phyloP scores from a whole-genome alignment of 1,140 invertebrate genomes.

The Brachionus manjavacas region DNA sequence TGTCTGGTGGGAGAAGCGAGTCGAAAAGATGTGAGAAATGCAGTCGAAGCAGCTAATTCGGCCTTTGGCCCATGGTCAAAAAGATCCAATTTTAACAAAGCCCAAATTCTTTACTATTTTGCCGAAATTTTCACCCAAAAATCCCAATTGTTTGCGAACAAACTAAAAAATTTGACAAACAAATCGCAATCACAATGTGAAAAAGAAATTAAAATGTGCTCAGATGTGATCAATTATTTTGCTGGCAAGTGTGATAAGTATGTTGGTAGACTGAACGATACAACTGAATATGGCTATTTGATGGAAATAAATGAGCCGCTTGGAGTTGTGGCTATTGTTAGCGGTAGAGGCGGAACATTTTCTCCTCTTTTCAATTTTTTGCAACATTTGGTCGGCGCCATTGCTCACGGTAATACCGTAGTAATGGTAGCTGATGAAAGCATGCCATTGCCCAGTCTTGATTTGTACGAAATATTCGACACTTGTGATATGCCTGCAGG shows the following conservation, averaged over 20 bases:
- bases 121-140: constrained; percentile 59
- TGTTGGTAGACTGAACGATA: constrained; percentile 58
- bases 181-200: constrained; percentile 46
- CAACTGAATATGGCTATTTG: constrained; percentile 57
- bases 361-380: constrained; percentile 58
- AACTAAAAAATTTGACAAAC: constrained; percentile 51
- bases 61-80: constrained; percentile 56
- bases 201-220: constrained; percentile 54
- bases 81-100: constrained; percentile 57
- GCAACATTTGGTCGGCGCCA: constrained; percentile 57
- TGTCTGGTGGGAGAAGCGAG: constrained; percentile 58
- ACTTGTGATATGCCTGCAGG: constrained; percentile 60
- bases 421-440: constrained; percentile 59
- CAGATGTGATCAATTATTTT: constrained; percentile 59
- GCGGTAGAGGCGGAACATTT: constrained; percentile 50
- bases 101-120: constrained; percentile 60
- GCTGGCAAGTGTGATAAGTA: constrained; percentile 59
- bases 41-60: constrained; percentile 58
- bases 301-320: constrained; percentile 57
- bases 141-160: constrained; percentile 50
- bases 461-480: constrained; percentile 60
- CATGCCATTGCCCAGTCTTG: constrained; percentile 54
- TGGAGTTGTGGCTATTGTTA: constrained; percentile 60
- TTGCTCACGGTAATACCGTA: constrained; percentile 58
- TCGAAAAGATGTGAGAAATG: constrained; percentile 60